phyloP scores from a whole-genome alignment of 2,888 invertebrate genomes.

The Drosophila mettleri region DNA sequence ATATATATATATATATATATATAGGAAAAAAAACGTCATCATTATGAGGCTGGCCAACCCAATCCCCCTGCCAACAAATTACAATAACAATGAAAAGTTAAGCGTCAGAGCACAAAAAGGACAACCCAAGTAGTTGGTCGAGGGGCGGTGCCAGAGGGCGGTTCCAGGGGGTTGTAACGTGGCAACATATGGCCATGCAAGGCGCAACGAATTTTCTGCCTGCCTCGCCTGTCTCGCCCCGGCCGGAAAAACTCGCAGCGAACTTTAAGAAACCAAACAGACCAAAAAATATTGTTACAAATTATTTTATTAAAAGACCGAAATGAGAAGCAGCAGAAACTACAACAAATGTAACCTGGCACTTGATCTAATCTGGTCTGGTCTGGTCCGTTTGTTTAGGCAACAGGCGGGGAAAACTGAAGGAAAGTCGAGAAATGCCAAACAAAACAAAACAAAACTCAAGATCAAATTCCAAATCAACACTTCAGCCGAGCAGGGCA shows the following conservation, averaged over 20 bases:
- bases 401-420: constrained; percentile 20
- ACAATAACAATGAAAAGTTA: constrained; percentile 79
- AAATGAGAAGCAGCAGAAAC: constrained; percentile 4
- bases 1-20: neutral
- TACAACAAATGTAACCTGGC: constrained; percentile 50
- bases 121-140: constrained; percentile 63
- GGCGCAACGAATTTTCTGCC: constrained; percentile 36
- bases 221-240: neutral
- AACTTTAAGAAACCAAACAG: constrained; percentile 46
- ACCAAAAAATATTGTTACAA: constrained; percentile 38
- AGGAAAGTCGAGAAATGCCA: constrained; percentile 8
- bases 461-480: constrained; percentile 74
- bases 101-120: constrained; percentile 67
- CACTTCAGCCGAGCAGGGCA: constrained; percentile 35
- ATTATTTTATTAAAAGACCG: constrained; percentile 39
- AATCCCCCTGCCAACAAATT: constrained; percentile 53
- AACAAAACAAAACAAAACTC: constrained; percentile 34
- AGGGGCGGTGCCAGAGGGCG: constrained; percentile 3
- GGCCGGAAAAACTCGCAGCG: constrained; percentile 10
- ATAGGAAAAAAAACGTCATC: constrained; percentile 56
- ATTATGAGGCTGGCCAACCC: constrained; percentile 54
- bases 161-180: constrained; percentile 20
- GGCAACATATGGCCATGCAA: constrained; percentile 67
- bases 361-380: constrained; percentile 59
- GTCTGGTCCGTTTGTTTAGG: constrained; percentile 70